A percentile compares a stretch with the other conserved stretches of the same genome.
Evolutionary conservation across 2,888 invertebrate species (phyloP).

Genomic region (Tholera decimalis): DNA sequence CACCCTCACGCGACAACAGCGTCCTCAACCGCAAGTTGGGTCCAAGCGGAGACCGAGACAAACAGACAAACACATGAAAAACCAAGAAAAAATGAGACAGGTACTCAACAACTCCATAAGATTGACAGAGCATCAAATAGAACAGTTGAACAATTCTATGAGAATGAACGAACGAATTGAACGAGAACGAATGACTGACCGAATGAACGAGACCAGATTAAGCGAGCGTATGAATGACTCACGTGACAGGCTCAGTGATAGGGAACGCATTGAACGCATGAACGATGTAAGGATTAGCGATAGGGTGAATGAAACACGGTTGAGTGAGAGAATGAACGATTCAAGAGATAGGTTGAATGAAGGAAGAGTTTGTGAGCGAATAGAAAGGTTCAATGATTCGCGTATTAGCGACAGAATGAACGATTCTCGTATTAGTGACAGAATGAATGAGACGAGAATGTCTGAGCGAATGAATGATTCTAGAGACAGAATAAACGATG

Average conservation of each 20-base stretch:
- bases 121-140: constrained; percentile 72
- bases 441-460: constrained; percentile 55
- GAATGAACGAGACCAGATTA: constrained; percentile 62
- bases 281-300: constrained; percentile 66
- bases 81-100: constrained; percentile 78
- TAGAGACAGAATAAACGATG: constrained; percentile 68
- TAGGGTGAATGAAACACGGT: constrained; percentile 58
- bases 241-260: constrained; percentile 57
- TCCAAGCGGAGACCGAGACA: constrained; percentile 84
- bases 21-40: constrained; percentile 86
- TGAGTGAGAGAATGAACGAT: constrained; percentile 64
- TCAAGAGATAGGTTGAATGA: constrained; percentile 66
- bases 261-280: constrained; percentile 59
- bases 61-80: constrained; percentile 79
- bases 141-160: constrained; percentile 74
- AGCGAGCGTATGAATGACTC: constrained; percentile 61
- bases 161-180: constrained; percentile 69
- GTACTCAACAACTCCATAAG: constrained; percentile 69
- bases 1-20: constrained; percentile 85
- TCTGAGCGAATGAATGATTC: constrained; percentile 69
- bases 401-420: constrained; percentile 58
- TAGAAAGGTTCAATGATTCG: constrained; percentile 56
- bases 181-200: constrained; percentile 59
- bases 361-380: constrained; percentile 52
- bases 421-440: constrained; percentile 64